phyloP scores from a whole-genome alignment of 1,140 invertebrate genomes.

The Muscidifurax raptorellus region DNA sequence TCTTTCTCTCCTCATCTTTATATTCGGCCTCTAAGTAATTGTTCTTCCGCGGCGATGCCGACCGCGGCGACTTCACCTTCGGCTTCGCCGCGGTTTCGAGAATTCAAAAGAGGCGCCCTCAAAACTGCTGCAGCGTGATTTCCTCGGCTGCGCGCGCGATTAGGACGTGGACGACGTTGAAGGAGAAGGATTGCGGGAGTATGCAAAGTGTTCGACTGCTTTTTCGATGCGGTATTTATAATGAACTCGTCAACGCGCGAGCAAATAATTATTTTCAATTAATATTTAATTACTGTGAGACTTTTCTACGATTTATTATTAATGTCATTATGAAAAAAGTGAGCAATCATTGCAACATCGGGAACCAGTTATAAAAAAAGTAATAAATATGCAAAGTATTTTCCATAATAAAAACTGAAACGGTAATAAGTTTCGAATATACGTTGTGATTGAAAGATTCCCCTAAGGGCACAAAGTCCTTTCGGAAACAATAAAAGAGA shows the following conservation, averaged over 20 bases:
- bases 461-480: no score
- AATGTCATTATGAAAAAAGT: no score
- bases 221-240: not conserved
- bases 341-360: no score
- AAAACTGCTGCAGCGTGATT: not conserved
- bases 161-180: not conserved
- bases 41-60: constrained; percentile 52
- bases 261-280: not conserved
- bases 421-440: no score
- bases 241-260: not conserved
- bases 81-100: constrained; percentile 33
- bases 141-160: not conserved
- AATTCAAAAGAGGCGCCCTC: constrained; percentile 17
- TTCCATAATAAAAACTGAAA: no score
- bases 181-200: not conserved
- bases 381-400: no score
- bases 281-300: no score
- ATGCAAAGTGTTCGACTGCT: constrained; percentile 1
- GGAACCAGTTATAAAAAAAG: no score
- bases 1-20: constrained; percentile 52
- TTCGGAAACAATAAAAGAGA: not conserved
- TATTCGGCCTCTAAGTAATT: constrained; percentile 64
- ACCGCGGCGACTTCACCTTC: constrained; percentile 40
- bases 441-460: no score
- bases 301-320: no score